These are phyloP conservation scores for Aphelenchoides fujianensis DNA, from an alignment of 1,140 invertebrate species.

Conservation along the genomic window DNA sequence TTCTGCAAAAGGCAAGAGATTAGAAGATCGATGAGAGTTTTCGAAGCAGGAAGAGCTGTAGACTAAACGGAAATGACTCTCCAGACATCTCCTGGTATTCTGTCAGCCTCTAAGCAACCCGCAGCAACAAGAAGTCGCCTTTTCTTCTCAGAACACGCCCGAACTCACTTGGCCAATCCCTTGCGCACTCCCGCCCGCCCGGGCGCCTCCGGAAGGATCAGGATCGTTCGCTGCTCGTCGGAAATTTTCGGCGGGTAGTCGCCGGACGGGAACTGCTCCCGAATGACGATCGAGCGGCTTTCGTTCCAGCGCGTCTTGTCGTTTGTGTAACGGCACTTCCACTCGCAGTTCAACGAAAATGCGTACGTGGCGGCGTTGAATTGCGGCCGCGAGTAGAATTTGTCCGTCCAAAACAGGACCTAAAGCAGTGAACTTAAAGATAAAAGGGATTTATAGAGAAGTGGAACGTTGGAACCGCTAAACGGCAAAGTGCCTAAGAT, in stretches of 20 bases:
- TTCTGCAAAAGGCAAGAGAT: background rate
- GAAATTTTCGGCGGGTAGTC: background rate
- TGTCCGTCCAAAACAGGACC: constrained; percentile 10
- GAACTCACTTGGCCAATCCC: background rate
- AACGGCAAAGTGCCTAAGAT: too few relatives aligned
- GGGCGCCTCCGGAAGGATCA: background rate
- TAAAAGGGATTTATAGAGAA: background rate
- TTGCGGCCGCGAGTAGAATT: background rate
- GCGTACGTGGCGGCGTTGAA: background rate
- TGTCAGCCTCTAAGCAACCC: too few relatives aligned
- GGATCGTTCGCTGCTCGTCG: background rate
- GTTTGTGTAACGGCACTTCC: background rate
- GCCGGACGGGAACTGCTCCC: constrained; percentile 10
- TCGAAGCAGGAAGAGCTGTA: too few relatives aligned
- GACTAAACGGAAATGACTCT: too few relatives aligned
- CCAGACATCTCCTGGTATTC: too few relatives aligned
- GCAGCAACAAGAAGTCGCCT: too few relatives aligned
- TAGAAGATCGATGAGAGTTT: background rate
- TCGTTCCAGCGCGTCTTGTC: background rate
- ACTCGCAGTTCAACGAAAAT: background rate
- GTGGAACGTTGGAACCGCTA: too few relatives aligned
- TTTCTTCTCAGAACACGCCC: too few relatives aligned
- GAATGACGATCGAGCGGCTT: background rate
- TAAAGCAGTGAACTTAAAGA: background rate
- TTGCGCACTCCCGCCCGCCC: background rate